A percentile compares a stretch with the other conserved stretches of the same genome.
Evolutionary conservation across 2,797 vertebrate species (phyloP).

Genomic region (Leptatherina wallacei): DNA sequence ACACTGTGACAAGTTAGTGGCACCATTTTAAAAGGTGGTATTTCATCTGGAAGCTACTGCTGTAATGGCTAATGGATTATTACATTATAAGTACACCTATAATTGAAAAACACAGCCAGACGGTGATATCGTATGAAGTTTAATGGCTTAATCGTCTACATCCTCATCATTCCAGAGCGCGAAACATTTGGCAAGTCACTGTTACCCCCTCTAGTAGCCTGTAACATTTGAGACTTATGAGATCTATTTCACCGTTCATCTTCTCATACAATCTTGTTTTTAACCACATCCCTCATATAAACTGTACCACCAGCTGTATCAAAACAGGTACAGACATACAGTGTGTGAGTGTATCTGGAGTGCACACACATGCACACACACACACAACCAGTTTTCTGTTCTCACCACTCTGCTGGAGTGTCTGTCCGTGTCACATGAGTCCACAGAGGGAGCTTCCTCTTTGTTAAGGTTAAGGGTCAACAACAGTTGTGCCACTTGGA

Average conservation of each 20-base stretch:
- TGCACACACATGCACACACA: not conserved
- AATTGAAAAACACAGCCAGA: conserved; percentile 50
- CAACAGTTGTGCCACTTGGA: conserved; percentile 63
- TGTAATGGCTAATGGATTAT: conserved; percentile 33
- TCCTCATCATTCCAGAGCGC: conserved; percentile 62
- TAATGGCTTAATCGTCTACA: conserved; percentile 73
- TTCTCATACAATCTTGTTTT: conserved; percentile 52
- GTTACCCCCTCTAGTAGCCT: conserved; percentile 60
- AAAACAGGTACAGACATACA: conserved; percentile 21
- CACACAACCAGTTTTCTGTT: conserved; percentile 8
- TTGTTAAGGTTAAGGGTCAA: conserved; percentile 66
- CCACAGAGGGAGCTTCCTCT: conserved; percentile 57
- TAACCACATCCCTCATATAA: conserved; percentile 27
- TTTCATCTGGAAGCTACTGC: conserved; percentile 24
- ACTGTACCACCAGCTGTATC: conserved; percentile 22
- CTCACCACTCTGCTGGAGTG: conserved; percentile 10
- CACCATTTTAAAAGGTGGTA: conserved; percentile 32
- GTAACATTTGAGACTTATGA: conserved; percentile 68
- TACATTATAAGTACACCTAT: conserved; percentile 38
- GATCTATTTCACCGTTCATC: conserved; percentile 66
- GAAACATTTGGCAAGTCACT: conserved; percentile 68
- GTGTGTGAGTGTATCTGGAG: not conserved
- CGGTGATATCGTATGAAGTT: conserved; percentile 53
- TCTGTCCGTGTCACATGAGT: conserved; percentile 48
- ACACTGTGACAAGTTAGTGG: conserved; percentile 62